These are phyloP conservation scores for Drosophila azteca DNA, from an alignment of 1,140 invertebrate genomes.

Conservation along the genomic window DNA sequence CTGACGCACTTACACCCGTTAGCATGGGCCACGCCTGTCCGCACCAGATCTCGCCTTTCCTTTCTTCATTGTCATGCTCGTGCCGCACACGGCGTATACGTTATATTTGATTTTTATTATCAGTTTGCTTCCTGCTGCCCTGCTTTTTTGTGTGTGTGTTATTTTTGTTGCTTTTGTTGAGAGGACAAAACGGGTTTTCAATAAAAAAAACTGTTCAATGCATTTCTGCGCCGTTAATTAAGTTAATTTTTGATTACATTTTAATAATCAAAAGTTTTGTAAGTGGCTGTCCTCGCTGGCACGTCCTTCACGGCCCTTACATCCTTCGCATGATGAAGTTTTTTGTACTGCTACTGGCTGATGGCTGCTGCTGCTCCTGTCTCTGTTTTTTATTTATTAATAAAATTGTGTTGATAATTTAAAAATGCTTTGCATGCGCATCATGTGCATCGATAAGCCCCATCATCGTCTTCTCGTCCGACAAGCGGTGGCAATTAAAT, in stretches of 20 bases:
- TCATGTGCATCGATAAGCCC: slow-evolving; percentile 76
- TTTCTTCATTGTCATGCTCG: slow-evolving; percentile 35
- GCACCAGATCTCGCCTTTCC: slow-evolving; percentile 11
- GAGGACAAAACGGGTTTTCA: slow-evolving; percentile 42
- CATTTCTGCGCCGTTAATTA: slow-evolving; percentile 70
- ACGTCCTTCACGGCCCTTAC: slow-evolving; percentile 42
- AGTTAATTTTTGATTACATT: slow-evolving; percentile 81
- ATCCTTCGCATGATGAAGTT: not conserved
- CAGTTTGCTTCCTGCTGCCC: slow-evolving; percentile 32
- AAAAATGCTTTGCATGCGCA: slow-evolving; percentile 75
- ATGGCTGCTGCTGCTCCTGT: slow-evolving; percentile 7
- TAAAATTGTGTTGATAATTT: slow-evolving; percentile 74
- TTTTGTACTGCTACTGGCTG: slow-evolving; percentile 2
- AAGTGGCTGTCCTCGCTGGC: slow-evolving; percentile 49
- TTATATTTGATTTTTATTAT: slow-evolving; percentile 77
- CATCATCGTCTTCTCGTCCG: slow-evolving; percentile 25
- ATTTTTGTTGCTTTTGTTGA: slow-evolving; percentile 16
- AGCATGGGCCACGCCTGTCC: slow-evolving; percentile 22
- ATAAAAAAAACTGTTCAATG: slow-evolving; percentile 50
- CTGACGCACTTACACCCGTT: slow-evolving; percentile 18
- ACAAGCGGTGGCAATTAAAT: slow-evolving; percentile 66
- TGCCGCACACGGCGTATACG: slow-evolving; percentile 58
- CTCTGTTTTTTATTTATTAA: slow-evolving; percentile 55
- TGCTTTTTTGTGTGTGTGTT: slow-evolving; percentile 6
- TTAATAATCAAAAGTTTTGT: slow-evolving; percentile 74